Evolutionary conservation across 2,888 invertebrate species (phyloP), one percentile per base, ranked within the genome.

Genomic region (Drosophila anceps): DNA sequence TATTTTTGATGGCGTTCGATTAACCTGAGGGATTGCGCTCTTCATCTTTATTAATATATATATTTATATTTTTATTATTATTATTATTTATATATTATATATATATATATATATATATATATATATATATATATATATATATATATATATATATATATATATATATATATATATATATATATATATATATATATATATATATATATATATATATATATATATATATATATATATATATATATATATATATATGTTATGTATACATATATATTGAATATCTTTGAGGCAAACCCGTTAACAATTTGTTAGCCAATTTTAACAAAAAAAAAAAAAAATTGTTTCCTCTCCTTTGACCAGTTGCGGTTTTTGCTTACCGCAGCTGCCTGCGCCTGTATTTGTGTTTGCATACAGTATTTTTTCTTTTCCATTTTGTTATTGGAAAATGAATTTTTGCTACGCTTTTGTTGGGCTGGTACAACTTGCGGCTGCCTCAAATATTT

Each of bases 401-500:
- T 29, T 39, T 39, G 10, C 29, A 29, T 29, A 58, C 9, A 53
- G 64, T 76, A 51, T 69, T 73, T 62, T 59, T 62, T 6, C 18
- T 29, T 15, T n/a, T 29, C 4, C 15, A 9, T 46, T 71, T 71
- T 66, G 69, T 73, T 78, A 81, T 84, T 84, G 81, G 64, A 69
- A 87, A 81, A 78, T 82, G 69, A 71, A 72, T 64, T 82, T 87
- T 63, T 59, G 57, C 35, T 57, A 62, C 27, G 61, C 64, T 75
- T 65, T 59, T 66, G 74, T 79, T 71, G 75, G 65, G 67, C 66
- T 55, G 61, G 55, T 62, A 63, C 70, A 84, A 72, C 82, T 84
- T 82, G 85, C 57, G 87, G 82, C 64, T 73, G 63, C 53, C 53
- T 44, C 67, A 27, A 64, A 69, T 64, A 50, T 51, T 57, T 65